Percentiles rank a stretch among this genome's conserved stretches.
These are phyloP conservation scores for Lepilemur ruficaudatus DNA, from an alignment of 2,797 vertebrate species.

Conservation along the genomic window DNA sequence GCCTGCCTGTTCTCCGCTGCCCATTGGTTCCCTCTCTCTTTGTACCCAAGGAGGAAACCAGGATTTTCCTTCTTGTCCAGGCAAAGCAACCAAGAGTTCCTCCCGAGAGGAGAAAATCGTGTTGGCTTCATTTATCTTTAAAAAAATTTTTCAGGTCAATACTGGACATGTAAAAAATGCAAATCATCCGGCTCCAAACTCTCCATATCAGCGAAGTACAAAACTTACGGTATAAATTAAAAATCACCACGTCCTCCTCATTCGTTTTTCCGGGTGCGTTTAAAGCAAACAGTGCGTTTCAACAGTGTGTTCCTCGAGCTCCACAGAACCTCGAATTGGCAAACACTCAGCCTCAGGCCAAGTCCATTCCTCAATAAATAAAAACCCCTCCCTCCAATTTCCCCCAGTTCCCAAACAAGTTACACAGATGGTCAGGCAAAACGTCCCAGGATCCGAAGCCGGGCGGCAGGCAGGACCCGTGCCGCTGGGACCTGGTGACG, in stretches of 20 bases:
- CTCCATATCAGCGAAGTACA: constrained; percentile 74
- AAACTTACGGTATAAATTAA: constrained; percentile 79
- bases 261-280: constrained; percentile 42
- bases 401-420: constrained; percentile 73
- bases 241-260: constrained; percentile 68
- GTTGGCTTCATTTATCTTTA: constrained; percentile 42
- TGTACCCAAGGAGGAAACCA: constrained; percentile 4
- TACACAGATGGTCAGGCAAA: constrained; percentile 70
- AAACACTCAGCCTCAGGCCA: constrained; percentile 78
- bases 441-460: neutral
- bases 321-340: constrained; percentile 63
- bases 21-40: neutral
- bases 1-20: neutral
- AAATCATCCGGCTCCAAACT: constrained; percentile 62
- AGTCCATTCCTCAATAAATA: constrained; percentile 85
- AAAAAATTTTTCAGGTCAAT: constrained; percentile 62
- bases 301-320: constrained; percentile 45
- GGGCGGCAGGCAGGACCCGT: neutral
- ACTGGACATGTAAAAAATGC: constrained; percentile 65
- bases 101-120: constrained; percentile 47
- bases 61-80: constrained; percentile 29
- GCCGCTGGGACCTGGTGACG: constrained; percentile 50
- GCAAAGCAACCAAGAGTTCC: constrained; percentile 47
- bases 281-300: constrained; percentile 57
- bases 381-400: constrained; percentile 76